Percentiles rank a stretch among this genome's conserved stretches.
Evolutionary conservation across 1,140 invertebrate species (phyloP).

Genomic region (Nixonia krombeini): DNA sequence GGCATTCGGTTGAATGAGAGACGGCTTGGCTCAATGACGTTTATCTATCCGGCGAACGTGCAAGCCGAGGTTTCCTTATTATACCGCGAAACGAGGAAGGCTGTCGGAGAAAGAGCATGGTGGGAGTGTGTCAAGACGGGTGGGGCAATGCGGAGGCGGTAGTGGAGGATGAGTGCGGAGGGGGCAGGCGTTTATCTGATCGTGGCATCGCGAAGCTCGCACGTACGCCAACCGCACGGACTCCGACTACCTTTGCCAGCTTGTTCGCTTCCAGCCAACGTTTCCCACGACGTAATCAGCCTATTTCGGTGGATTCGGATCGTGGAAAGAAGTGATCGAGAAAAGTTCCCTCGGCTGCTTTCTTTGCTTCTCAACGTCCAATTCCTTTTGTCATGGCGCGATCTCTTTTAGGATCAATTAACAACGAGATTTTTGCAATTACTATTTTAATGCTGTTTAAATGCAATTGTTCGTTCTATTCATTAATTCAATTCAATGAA

Average conservation of each 20-base stretch:
- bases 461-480: no score
- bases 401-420: no score
- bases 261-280: conserved; percentile 33
- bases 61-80: conserved; percentile 34
- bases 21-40: conserved; percentile 42
- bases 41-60: conserved; percentile 41
- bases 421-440: no score
- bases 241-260: conserved; percentile 29
- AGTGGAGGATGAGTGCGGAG: conserved; percentile 27
- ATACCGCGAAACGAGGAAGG: conserved; percentile 48
- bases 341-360: background rate
- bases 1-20: conserved; percentile 43
- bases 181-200: conserved; percentile 59
- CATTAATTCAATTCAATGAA: no score
- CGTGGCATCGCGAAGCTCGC: conserved; percentile 61
- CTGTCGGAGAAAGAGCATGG: conserved; percentile 40
- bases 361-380: no score
- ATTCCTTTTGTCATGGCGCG: no score
- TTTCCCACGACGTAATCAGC: conserved; percentile 37
- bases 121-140: conserved; percentile 27
- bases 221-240: conserved; percentile 57
- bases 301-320: conserved; percentile 23
- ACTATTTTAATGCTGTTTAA: no score
- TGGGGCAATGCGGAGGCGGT: conserved; percentile 25
- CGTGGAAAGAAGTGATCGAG: background rate